Percentiles rank a stretch among this genome's conserved stretches.
phyloP scores from a whole-genome alignment of 2,888 invertebrate species.

The Dioctria linearis region DNA sequence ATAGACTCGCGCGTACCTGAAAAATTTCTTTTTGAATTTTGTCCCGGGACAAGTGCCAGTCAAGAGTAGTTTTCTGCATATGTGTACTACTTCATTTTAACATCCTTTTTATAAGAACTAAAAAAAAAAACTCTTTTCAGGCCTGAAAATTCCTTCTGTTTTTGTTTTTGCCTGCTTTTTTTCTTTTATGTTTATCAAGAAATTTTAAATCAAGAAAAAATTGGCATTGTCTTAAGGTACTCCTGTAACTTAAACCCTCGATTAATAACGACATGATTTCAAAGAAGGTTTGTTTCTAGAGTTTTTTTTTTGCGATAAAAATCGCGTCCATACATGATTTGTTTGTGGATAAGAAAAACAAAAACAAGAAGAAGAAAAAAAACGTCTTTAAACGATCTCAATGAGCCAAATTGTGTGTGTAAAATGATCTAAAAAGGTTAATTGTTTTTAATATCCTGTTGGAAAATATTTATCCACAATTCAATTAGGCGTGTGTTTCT shows the following conservation, averaged over 20 bases:
- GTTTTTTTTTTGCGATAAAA: conserved; percentile 23
- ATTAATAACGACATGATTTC: conserved; percentile 29
- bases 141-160: neutral
- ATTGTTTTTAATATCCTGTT: conserved; percentile 58
- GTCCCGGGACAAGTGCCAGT: conserved; percentile 27
- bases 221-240: conserved; percentile 52
- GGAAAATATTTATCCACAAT: conserved; percentile 57
- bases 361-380: neutral
- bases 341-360: conserved; percentile 18
- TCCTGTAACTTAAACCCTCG: conserved; percentile 56
- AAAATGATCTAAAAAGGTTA: conserved; percentile 57
- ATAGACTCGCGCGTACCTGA: neutral
- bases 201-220: conserved; percentile 22
- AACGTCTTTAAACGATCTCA: conserved; percentile 17
- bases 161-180: neutral
- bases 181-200: neutral
- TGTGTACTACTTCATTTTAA: neutral
- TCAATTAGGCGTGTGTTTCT: conserved; percentile 54
- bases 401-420: conserved; percentile 48
- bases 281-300: conserved; percentile 6
- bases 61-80: conserved; percentile 11
- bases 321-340: conserved; percentile 10
- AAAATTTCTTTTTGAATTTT: conserved; percentile 23
- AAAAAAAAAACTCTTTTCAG: neutral
- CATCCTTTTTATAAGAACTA: conserved; percentile 25